Evolutionary conservation across 2,113 vertebrate species (phyloP), one percentile per base, ranked within the genome.

Genomic region (Dromas ardeola): DNA sequence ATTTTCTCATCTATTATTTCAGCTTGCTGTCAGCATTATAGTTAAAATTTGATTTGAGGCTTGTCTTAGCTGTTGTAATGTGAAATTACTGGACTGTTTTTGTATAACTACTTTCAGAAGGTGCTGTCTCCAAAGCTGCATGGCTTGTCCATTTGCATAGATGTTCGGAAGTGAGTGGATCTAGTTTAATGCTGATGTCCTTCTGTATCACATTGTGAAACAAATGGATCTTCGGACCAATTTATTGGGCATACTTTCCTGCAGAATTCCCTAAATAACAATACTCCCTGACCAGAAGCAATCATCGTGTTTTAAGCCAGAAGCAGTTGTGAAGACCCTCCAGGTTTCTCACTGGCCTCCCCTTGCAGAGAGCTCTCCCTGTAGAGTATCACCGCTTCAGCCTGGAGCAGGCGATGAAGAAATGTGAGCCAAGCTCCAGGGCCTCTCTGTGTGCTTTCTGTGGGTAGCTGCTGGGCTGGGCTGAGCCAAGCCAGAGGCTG

Each of bases 361-460:
- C 15, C 26, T 62, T 32, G 52, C 40, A 14, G 22, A 22, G 16
- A 36, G 16, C 29, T 59, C n/a, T 86, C 9, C 19, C 55, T 3
- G 15, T 9, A 14, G 20, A 36, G 4, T 17, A 38, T n/a, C 67
- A 10, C 10, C 4, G 1, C 40, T 59, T 27, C 25, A 36, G 53
- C 30, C 18, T 15, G 30, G 6, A 53, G n/a, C 0, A 1, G 52
- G 38, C 55, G 53, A 40, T 50, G 78, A 10, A 66, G 43, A 38
- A 65, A 32, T 1, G 0, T 4, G 38, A 69, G 53, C 10, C 11
- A n/a, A 42, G 13, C 3, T 2, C 67, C n/a, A 32, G 49, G 10
- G 1, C 40, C 5, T 38, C 32, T 40, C 27, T 2, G 3, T 6
- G 49, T 62, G 18, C 23, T 36, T 47, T 53, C 30, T 10, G 5